These are phyloP conservation scores for Calyptommatus sinebrachiatus DNA, from an alignment of 2,113 vertebrate genomes.

Conservation along the genomic window DNA sequence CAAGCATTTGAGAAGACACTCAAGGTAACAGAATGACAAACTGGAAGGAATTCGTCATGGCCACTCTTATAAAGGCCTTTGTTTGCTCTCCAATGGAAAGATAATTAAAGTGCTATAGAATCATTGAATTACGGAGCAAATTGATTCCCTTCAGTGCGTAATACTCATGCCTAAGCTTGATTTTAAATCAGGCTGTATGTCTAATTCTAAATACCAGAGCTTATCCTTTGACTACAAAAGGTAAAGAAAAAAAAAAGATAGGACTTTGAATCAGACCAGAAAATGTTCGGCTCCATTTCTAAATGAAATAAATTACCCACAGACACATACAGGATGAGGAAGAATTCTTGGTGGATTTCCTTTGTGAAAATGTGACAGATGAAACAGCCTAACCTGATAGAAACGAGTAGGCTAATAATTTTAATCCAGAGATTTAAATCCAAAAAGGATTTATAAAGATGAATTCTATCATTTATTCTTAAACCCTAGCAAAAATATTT, in stretches of 20 bases:
- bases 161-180: neutral
- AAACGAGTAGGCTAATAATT: neutral
- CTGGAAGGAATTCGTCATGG: neutral
- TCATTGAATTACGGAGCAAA: neutral
- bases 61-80: neutral
- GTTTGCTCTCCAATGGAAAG: neutral
- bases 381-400: neutral
- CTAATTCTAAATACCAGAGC: neutral
- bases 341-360: neutral
- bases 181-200: neutral
- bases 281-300: neutral
- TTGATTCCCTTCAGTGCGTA: neutral
- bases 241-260: neutral
- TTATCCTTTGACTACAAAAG: neutral
- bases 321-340: neutral
- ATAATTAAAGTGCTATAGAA: neutral
- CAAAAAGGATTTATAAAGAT: neutral
- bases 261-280: neutral
- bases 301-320: neutral
- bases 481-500: no score
- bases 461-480: neutral
- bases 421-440: neutral
- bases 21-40: neutral
- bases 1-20: neutral
- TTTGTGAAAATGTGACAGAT: neutral